A percentile compares a stretch with the other conserved stretches of the same genome.
phyloP scores from a whole-genome alignment of 2,797 vertebrate genomes.

The Characodon lateralis region DNA sequence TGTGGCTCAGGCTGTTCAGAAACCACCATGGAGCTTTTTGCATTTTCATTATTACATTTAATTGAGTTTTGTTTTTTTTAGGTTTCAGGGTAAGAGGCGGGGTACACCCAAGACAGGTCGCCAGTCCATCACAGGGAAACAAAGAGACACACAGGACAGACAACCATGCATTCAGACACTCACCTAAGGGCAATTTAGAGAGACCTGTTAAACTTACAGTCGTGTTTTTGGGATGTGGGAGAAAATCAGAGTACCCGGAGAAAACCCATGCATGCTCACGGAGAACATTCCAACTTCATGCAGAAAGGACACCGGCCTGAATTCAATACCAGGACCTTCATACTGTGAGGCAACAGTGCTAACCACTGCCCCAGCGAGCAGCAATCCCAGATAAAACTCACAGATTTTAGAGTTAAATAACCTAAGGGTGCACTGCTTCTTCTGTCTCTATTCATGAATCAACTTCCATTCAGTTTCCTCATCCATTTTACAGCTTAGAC shows the following conservation, averaged over 20 bases:
- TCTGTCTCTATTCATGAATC: neutral
- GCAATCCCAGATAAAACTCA: constrained; percentile 7
- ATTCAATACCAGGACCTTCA: neutral
- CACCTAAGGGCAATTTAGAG: neutral
- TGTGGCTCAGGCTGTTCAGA: neutral
- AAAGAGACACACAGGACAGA: too few species aligned
- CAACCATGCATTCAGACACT: too few species aligned
- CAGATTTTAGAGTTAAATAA: constrained; percentile 11
- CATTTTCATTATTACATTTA: neutral
- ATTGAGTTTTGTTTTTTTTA: neutral
- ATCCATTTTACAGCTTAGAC: constrained; percentile 24
- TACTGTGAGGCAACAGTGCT: neutral
- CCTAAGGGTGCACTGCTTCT: constrained; percentile 12
- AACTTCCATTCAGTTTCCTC: constrained; percentile 22
- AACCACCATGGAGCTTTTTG: neutral
- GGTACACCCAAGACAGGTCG: too few species aligned
- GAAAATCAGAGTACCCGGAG: neutral
- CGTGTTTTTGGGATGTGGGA: neutral
- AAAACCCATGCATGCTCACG: neutral
- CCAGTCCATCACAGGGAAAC: neutral
- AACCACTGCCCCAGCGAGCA: neutral
- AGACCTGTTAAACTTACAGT: neutral
- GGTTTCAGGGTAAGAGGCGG: too few species aligned
- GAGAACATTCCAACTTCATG: neutral
- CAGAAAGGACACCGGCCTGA: neutral